Evolutionary conservation across 2,113 vertebrate species (phyloP).

Genomic region (Cyprinodon tularosa): DNA sequence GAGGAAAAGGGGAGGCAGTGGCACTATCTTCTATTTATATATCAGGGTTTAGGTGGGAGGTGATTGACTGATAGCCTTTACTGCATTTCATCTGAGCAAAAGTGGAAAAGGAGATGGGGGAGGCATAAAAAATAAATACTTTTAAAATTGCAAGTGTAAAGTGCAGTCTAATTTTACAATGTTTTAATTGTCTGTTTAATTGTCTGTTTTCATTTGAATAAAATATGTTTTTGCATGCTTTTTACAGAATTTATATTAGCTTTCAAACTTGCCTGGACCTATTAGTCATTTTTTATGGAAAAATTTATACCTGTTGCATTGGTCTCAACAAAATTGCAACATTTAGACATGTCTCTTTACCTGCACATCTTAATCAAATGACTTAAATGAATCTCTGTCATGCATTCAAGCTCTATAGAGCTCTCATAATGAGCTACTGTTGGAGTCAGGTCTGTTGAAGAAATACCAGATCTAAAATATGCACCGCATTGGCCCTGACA

Average conservation of each 20-base stretch:
- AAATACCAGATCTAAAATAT: no score
- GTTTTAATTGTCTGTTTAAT: background rate
- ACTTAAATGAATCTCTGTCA: no score
- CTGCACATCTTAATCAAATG: no score
- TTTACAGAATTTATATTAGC: background rate
- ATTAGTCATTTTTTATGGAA: no score
- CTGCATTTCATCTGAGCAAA: background rate
- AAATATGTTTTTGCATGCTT: background rate
- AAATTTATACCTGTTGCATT: no score
- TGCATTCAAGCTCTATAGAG: no score
- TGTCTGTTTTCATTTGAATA: background rate
- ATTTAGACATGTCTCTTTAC: no score
- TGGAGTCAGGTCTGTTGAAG: no score
- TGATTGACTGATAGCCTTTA: slow-evolving; percentile 1
- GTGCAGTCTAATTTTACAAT: background rate
- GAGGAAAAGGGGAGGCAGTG: slow-evolving; percentile 9
- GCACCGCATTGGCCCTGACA: no score
- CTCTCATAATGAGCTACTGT: no score
- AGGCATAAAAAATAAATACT: background rate
- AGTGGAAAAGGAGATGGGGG: background rate
- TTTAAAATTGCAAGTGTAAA: background rate
- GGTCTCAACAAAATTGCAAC: no score
- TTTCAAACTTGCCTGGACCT: no score
- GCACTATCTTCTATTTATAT: slow-evolving; percentile 8
- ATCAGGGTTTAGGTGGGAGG: slow-evolving; percentile 1